Base-by-base conservation (phyloP, 2,113 vertebrate species). In the Peromyscus leucopus region DNA sequence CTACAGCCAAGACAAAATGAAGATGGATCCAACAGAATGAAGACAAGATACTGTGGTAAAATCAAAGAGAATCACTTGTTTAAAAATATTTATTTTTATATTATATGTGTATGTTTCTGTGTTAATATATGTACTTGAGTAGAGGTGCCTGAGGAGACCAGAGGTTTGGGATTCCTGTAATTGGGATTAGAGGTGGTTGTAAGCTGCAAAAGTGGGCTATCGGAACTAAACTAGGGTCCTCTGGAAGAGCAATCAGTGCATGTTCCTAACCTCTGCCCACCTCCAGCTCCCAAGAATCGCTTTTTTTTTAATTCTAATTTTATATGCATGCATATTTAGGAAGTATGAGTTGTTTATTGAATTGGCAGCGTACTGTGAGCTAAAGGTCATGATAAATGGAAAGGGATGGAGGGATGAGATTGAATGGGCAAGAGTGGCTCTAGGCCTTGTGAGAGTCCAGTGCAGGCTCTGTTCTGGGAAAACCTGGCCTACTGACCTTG, bases 1-100 rank as follows among this genome's bases (percentile, higher is more conserved):
- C 72, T 75, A 21, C n/a, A 85, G 79, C 61, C 74, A 94, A 89
- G 74, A 91, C 7, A 85, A 95, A 92, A 96, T 46, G 57, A 80
- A 63, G 9, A 93, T 63, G 33, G 33, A 17, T 51, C 51, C 69
- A 69, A 91, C 5, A 94, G 85, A 96, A 91, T 36, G 55, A 39
- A 88, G 72, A 57, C 65, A 74, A 75, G 57, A 90, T 17, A 72
- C 1, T 21, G 67, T 55, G 4, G 24, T 85, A 46, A 87, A 89
- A 65, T 93, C 76, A 91, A 83, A 92, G 24, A 76, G 42, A 94
- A 61, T 21, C 42, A 59, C 12, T 85, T n/a, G 22, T 84, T 96
- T 91, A 86, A 84, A 83, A 63, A 42, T 84, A 61, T 63, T 61
- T 84, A 84, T 63, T 42, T 84, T 39, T 42, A 61, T 84, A n/a